Evolutionary conservation across 2,797 vertebrate genomes (phyloP).

Genomic region (Orientallactaga sibirica): DNA sequence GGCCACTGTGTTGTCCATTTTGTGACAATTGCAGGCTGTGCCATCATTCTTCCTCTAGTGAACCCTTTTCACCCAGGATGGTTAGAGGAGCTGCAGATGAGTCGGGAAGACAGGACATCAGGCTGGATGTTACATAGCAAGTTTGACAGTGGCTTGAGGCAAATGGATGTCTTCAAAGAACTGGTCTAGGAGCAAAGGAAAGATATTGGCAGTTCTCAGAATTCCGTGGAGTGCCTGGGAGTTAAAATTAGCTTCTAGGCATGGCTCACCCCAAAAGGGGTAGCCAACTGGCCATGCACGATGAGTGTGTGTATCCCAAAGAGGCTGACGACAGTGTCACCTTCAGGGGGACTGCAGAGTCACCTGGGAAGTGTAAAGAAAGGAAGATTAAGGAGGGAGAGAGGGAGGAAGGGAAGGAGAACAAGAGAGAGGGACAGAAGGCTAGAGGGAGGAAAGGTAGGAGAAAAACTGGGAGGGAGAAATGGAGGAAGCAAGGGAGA

Average conservation of each 20-base stretch:
- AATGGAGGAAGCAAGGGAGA: background rate
- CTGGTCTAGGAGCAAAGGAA: background rate
- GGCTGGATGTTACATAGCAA: background rate
- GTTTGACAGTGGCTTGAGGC: conserved; percentile 2
- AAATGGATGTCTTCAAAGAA: background rate
- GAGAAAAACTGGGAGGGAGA: no score
- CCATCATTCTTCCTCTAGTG: background rate
- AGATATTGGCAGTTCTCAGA: background rate
- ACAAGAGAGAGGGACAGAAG: no score
- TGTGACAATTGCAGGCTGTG: background rate
- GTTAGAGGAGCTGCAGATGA: background rate
- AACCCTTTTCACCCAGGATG: background rate
- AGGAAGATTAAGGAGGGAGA: background rate
- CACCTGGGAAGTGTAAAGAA: background rate
- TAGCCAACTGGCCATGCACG: background rate
- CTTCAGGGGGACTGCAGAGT: background rate
- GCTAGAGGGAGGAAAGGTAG: no score
- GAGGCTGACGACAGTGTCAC: background rate
- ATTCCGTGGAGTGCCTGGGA: background rate
- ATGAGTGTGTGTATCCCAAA: background rate
- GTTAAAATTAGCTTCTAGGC: background rate
- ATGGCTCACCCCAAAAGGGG: background rate
- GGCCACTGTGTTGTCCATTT: background rate
- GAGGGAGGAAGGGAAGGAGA: background rate
- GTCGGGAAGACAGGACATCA: background rate